Evolutionary conservation across 1,140 invertebrate species (phyloP).

Genomic region (Anastrepha obliqua): DNA sequence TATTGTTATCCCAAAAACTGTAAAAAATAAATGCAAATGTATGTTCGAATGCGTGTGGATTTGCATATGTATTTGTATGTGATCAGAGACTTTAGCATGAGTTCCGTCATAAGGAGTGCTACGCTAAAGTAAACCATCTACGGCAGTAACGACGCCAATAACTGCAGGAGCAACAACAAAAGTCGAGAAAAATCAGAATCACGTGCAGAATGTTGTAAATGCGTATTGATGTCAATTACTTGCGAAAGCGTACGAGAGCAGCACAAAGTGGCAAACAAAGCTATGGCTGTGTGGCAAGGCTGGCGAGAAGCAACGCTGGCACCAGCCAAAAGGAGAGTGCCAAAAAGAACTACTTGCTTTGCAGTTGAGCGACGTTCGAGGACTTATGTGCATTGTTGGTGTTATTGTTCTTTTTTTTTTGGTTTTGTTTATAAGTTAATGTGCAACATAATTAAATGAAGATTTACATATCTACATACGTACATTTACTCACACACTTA

Average conservation of each 20-base stretch:
- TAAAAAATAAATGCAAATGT: not conserved
- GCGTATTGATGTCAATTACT: constrained; percentile 46
- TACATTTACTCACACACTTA: not conserved
- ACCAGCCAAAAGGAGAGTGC: not conserved
- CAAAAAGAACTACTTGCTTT: not conserved
- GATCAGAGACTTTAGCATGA: not conserved
- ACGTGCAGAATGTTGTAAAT: constrained; percentile 39
- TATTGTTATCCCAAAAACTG: constrained; percentile 24
- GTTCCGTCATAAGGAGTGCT: not conserved
- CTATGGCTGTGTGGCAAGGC: not conserved
- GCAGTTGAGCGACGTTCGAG: not conserved
- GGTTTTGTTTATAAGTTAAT: not conserved
- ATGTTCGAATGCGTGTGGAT: too few relatives aligned
- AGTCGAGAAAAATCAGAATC: not conserved
- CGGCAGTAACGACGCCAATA: not conserved
- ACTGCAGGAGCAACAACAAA: not conserved
- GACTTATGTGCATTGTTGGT: not conserved
- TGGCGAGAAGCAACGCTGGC: not conserved
- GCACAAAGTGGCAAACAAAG: constrained; percentile 20
- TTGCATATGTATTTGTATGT: not conserved
- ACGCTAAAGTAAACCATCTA: not conserved
- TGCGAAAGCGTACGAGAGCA: constrained; percentile 23
- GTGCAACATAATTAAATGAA: constrained; percentile 39
- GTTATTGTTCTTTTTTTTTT: not conserved
- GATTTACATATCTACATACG: constrained; percentile 16